phyloP scores from a whole-genome alignment of 2,113 vertebrate species.

The Gallinago paraguaiae region DNA sequence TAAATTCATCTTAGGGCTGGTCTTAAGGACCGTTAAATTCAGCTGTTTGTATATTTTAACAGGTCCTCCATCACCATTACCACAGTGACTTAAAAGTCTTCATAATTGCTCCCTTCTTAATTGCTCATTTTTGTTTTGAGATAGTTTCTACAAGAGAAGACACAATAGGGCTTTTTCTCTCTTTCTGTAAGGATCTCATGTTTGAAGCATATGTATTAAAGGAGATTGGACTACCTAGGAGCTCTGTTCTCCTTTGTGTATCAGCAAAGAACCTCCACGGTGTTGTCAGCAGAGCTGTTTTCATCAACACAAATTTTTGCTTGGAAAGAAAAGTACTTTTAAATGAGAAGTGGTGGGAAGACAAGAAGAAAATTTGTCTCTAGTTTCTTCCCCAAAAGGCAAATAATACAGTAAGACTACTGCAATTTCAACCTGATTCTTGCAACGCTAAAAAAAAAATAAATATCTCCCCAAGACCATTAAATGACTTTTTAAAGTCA shows the following conservation, averaged over 20 bases:
- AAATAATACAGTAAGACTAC: not conserved
- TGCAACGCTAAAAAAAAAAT: not conserved
- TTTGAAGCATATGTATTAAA: not conserved
- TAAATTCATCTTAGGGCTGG: not conserved
- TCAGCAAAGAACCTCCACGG: not conserved
- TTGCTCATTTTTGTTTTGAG: not conserved
- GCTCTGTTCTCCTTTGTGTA: not conserved
- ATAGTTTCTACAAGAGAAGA: not conserved
- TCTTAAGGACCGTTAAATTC: not conserved
- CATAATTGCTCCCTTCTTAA: not conserved
- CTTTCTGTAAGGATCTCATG: not conserved
- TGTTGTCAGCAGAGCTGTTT: not conserved
- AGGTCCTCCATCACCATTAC: not conserved
- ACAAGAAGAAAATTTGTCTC: not conserved
- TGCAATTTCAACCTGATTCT: slow-evolving; percentile 26
- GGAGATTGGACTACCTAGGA: not conserved
- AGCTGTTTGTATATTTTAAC: not conserved
- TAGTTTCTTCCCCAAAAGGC: not conserved
- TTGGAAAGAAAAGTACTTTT: slow-evolving; percentile 35
- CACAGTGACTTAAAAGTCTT: not conserved
- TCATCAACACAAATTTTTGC: not conserved
- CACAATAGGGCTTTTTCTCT: not conserved
- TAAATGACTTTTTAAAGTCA: not conserved
- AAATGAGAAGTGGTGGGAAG: slow-evolving; percentile 6
- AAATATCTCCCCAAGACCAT: not conserved